phyloP scores from a whole-genome alignment of 2,888 invertebrate genomes.

The Cephus runcator region DNA sequence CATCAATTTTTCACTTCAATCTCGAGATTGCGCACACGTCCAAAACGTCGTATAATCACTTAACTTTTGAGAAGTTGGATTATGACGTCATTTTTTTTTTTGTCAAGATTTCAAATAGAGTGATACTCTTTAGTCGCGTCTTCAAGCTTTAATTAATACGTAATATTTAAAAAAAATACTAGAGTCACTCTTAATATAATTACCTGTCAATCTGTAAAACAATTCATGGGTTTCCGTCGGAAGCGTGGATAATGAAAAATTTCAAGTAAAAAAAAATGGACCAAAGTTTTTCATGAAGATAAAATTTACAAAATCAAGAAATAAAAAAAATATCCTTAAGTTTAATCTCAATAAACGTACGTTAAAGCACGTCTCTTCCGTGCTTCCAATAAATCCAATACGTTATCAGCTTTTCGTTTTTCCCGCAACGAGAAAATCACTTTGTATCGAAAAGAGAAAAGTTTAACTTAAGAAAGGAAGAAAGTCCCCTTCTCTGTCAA shows the following conservation, averaged over 20 bases:
- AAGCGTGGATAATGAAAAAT: background rate
- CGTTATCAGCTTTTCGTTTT: background rate
- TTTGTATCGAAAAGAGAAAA: background rate
- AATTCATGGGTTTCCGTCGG: background rate
- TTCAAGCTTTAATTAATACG: background rate
- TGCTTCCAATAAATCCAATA: background rate
- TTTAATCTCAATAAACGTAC: background rate
- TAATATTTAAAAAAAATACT: background rate
- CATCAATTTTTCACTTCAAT: background rate
- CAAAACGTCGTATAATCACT: background rate
- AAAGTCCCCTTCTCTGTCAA: background rate
- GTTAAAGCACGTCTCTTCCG: background rate
- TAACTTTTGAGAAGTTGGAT: background rate
- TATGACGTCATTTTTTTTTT: background rate
- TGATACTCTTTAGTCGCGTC: background rate
- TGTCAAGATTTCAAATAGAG: background rate
- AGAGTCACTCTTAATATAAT: background rate
- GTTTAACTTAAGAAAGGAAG: background rate
- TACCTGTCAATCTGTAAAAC: background rate
- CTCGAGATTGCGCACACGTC: background rate
- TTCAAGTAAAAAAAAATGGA: background rate
- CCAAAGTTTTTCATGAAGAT: background rate
- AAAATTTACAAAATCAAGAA: background rate
- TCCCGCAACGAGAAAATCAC: background rate
- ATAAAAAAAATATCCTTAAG: background rate